Conservation (phyloP, 2,797 vertebrate species). For the Mormyrus hasselquistii region DNA sequence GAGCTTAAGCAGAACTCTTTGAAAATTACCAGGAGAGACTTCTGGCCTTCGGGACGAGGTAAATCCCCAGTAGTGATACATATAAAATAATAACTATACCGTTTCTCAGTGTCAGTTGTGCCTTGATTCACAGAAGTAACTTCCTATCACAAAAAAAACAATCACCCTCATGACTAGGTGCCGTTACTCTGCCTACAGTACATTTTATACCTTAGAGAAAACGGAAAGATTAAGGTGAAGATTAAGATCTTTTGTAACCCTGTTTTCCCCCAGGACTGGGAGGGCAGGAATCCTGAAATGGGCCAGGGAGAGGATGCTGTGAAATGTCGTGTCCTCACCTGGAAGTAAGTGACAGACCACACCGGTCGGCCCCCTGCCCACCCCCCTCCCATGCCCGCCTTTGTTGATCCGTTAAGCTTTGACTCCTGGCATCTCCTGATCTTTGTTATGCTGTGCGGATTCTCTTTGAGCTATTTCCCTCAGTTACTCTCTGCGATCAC, state of each 20-base stretch:
- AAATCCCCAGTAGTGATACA: background rate
- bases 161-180: background rate
- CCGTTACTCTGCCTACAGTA: background rate
- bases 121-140: background rate
- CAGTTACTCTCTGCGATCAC: background rate
- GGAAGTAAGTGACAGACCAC: conserved; percentile 8
- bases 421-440: conserved; percentile 15
- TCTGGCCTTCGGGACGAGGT: background rate
- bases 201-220: background rate
- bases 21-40: background rate
- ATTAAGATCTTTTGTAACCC: background rate
- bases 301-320: background rate
- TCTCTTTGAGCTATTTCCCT: background rate
- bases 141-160: background rate
- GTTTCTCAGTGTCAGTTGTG: background rate
- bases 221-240: background rate
- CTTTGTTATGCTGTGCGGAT: conserved; percentile 1
- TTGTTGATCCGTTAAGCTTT: background rate
- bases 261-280: background rate
- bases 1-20: background rate
- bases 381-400: background rate
- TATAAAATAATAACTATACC: background rate
- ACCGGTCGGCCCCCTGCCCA: background rate
- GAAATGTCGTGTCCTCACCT: background rate
- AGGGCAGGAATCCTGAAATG: background rate